A percentile compares a stretch with the other conserved stretches of the same genome.
Evolutionary conservation across 2,888 invertebrate genomes (phyloP).

Genomic region (Scaeva pyrastri): DNA sequence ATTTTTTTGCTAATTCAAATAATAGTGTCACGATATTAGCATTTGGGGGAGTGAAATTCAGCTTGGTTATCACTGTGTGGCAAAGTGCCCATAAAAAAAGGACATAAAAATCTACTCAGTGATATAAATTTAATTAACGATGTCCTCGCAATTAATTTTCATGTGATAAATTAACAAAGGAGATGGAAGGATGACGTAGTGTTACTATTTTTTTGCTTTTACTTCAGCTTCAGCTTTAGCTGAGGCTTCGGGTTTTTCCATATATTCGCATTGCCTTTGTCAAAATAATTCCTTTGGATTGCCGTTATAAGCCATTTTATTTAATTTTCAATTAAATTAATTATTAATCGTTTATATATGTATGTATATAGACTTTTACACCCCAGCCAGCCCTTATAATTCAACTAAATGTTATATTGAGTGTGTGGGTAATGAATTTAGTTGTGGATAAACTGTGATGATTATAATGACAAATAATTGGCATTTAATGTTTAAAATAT

Average conservation of each 20-base stretch:
- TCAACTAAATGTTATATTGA: neutral
- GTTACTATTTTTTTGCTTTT: neutral
- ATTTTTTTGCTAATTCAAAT: conserved; percentile 30
- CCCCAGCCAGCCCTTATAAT: neutral
- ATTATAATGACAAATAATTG: conserved; percentile 27
- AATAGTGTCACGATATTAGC: conserved; percentile 44
- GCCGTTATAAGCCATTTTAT: neutral
- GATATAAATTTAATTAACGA: conserved; percentile 52
- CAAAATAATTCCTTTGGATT: conserved; percentile 12
- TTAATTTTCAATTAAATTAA: conserved; percentile 37
- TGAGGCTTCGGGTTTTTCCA: no score
- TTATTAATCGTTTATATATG: conserved; percentile 27
- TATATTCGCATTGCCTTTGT: conserved; percentile 13
- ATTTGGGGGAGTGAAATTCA: conserved; percentile 7
- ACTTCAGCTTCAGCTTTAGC: no score
- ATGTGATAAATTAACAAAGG: neutral
- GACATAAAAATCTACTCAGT: conserved; percentile 51
- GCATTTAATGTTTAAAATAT: neutral
- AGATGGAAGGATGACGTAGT: neutral
- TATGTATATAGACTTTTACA: no score
- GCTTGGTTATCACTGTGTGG: conserved; percentile 5
- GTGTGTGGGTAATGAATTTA: conserved; percentile 12
- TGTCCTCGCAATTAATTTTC: conserved; percentile 38
- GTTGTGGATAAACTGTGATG: conserved; percentile 17
- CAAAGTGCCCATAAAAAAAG: conserved; percentile 44